phyloP scores from a whole-genome alignment of 1,140 invertebrate genomes.

The Xylocopa sonorina region DNA sequence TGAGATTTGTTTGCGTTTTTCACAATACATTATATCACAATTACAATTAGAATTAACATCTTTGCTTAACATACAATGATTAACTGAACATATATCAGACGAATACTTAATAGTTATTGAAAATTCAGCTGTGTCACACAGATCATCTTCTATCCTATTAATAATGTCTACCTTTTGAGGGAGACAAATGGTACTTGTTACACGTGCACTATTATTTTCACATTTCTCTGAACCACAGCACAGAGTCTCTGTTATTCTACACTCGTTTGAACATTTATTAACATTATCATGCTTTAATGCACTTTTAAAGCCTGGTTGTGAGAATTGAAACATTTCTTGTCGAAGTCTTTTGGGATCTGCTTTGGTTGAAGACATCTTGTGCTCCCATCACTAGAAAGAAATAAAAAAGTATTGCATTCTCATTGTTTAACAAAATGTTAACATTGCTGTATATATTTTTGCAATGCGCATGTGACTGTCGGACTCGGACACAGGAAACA shows the following conservation, averaged over 20 bases:
- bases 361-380: constrained; percentile 59
- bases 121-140: constrained; percentile 9
- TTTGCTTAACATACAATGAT: constrained; percentile 15
- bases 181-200: background rate
- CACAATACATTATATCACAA: constrained; percentile 45
- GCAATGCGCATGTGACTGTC: too few relatives aligned
- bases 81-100: constrained; percentile 11
- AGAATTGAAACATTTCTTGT: constrained; percentile 59
- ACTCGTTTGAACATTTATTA: constrained; percentile 28
- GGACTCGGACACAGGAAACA: too few relatives aligned
- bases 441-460: too few relatives aligned
- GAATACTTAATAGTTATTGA: constrained; percentile 1
- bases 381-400: constrained; percentile 68
- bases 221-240: constrained; percentile 3
- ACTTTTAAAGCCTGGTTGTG: constrained; percentile 11
- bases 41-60: constrained; percentile 39
- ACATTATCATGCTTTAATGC: background rate
- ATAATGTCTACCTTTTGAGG: constrained; percentile 3
- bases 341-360: constrained; percentile 45
- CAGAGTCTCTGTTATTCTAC: constrained; percentile 31
- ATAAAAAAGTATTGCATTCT: constrained; percentile 14
- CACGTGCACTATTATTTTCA: constrained; percentile 7
- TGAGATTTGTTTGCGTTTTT: constrained; percentile 23
- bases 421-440: constrained; percentile 9
- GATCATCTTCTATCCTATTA: constrained; percentile 29